A percentile compares a stretch with the other conserved stretches of the same genome.
These are phyloP conservation scores for Euplagia quadripunctaria DNA, from an alignment of 2,888 invertebrate species.

Conservation along the genomic window DNA sequence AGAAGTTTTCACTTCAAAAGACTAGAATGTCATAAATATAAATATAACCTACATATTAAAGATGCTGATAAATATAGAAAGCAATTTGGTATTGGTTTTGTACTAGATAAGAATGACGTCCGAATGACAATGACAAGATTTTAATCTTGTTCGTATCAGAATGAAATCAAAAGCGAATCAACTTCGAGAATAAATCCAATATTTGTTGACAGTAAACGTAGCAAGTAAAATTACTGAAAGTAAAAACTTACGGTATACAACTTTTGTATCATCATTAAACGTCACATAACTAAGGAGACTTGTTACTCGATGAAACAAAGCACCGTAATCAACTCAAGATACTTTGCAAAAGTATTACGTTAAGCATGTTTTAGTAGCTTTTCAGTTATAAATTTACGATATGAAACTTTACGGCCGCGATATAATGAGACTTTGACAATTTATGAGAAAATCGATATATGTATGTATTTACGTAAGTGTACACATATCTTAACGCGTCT, in stretches of 20 bases:
- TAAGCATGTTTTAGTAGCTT: slow-evolving; percentile 11
- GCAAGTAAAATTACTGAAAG: background rate
- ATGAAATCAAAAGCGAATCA: background rate
- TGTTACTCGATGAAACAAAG: background rate
- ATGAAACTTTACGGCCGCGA: slow-evolving; percentile 22
- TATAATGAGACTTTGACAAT: slow-evolving; percentile 34
- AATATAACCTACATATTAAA: no score
- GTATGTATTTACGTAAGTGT: background rate
- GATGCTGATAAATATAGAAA: no score
- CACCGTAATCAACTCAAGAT: background rate
- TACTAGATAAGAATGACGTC: no score
- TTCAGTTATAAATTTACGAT: slow-evolving; percentile 26
- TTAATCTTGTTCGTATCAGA: background rate
- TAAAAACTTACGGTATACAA: background rate
- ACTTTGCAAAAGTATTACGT: slow-evolving; percentile 17
- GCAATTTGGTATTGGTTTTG: no score
- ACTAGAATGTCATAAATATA: no score
- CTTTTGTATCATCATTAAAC: background rate
- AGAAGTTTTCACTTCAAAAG: no score
- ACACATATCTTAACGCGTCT: background rate
- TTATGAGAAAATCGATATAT: slow-evolving; percentile 36
- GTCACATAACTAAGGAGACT: background rate
- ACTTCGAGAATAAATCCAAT: no score
- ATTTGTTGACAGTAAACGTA: no score
- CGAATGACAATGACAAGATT: no score